Evolutionary conservation across 2,888 invertebrate genomes (phyloP), one percentile per base, ranked within the genome.

Genomic region (Tribolium freemani): DNA sequence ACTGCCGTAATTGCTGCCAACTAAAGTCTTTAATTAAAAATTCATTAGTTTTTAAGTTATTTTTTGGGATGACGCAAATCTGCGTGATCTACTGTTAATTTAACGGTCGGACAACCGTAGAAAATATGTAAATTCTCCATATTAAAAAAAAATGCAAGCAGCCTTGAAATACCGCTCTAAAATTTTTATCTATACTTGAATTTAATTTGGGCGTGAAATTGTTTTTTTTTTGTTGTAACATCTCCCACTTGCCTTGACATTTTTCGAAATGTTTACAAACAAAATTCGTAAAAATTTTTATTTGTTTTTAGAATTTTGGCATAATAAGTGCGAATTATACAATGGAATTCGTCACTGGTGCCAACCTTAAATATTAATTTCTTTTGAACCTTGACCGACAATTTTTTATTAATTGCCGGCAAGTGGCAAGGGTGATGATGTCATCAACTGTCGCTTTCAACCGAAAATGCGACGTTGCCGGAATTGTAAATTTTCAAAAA

Each of bases 351-450:
- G 26, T 53, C 30, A 20, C n/a, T 11, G 10, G 9, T 38, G 38
- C 44, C 61, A 77, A 71, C 76, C 75, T 78, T 13, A 58, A 20
- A 44, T 31, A 50, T 48, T 51, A 66, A 75, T 77, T 71, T 70
- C 77, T 60, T 70, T 26, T 3, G 13, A 44, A 46, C 66, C 46
- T 73, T 63, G 63, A 63, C 63, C 63, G 50, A 31, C 50, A 63
- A 31, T 63, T 51, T 11, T 9, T 10, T 26, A 44, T 58, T 58
- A 58, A 2, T 21, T 21, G 63, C 67, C 61, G 75, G 72, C 77
- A 76, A 76, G 78, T 80, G 80, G 79, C 78, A 79, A 69, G 50
- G 63, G 61, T 5, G 5, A 11, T 44, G 13, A 57, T 60, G 45
- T 60, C 20, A 60, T 21, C 38, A 11, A 57, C 38, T n/a, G n/a